These are phyloP conservation scores for Heterochromis multidens DNA, from an alignment of 2,113 vertebrate species.

Conservation along the genomic window DNA sequence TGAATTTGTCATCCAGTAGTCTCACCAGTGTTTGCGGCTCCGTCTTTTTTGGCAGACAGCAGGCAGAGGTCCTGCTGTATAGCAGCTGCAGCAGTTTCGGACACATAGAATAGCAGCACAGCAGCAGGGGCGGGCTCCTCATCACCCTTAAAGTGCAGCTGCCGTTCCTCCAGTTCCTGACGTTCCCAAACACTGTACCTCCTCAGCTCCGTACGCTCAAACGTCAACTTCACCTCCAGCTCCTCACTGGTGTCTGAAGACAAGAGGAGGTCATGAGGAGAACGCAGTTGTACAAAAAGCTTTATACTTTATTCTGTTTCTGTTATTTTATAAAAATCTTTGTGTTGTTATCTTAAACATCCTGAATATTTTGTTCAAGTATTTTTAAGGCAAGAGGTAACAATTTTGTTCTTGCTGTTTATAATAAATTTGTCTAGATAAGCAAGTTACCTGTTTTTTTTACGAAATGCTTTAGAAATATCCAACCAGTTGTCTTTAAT, in stretches of 20 bases:
- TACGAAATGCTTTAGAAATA: background rate
- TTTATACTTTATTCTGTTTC: background rate
- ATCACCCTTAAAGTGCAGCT: background rate
- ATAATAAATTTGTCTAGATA: background rate
- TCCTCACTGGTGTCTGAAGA: constrained; percentile 17
- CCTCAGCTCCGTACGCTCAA: constrained; percentile 45
- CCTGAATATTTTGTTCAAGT: background rate
- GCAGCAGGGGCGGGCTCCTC: background rate
- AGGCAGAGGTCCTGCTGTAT: constrained; percentile 58
- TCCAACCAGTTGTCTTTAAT: background rate
- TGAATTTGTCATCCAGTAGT: background rate
- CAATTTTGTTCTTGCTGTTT: background rate
- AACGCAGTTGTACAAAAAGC: background rate
- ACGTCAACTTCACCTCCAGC: constrained; percentile 3
- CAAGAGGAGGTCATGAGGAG: background rate
- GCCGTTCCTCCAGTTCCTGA: constrained; percentile 26
- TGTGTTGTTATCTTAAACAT: background rate
- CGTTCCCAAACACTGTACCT: constrained; percentile 67
- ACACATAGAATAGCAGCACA: constrained; percentile 81
- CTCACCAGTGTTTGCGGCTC: constrained; percentile 31
- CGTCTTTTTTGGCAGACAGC: background rate
- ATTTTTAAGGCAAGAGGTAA: background rate
- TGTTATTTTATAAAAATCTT: background rate
- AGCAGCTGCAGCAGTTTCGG: constrained; percentile 72
- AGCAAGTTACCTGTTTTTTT: too few relatives aligned